Conservation (phyloP, 2,888 invertebrate species). For the Pheosia gnoma region DNA sequence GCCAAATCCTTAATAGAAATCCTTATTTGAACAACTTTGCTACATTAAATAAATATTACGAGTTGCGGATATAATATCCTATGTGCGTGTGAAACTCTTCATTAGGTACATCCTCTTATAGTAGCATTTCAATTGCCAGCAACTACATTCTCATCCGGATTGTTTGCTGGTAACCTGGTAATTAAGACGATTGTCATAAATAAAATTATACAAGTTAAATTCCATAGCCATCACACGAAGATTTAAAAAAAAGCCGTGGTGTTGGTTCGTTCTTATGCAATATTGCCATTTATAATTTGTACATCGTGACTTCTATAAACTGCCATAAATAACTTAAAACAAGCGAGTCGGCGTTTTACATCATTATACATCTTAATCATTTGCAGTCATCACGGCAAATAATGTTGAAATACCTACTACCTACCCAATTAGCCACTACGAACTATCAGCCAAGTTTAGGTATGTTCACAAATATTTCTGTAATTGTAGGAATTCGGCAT, state of each 20-base stretch:
- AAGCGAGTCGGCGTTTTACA: background rate
- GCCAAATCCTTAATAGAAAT: background rate
- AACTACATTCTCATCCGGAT: constrained; percentile 37
- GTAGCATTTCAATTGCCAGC: constrained; percentile 15
- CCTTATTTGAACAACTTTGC: background rate
- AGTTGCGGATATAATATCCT: background rate
- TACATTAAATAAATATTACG: background rate
- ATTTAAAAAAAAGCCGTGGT: too few species aligned
- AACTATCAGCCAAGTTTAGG: background rate
- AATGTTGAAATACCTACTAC: background rate
- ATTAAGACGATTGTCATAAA: constrained; percentile 32
- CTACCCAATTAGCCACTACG: background rate
- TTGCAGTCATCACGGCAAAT: background rate
- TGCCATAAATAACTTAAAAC: background rate
- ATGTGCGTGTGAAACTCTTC: constrained; percentile 5
- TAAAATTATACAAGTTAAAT: constrained; percentile 15
- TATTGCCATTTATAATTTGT: background rate
- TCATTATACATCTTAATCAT: background rate
- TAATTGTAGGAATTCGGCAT: too few species aligned
- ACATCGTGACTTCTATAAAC: background rate
- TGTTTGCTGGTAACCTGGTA: constrained; percentile 28
- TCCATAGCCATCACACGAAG: too few species aligned
- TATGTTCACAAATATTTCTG: too few species aligned
- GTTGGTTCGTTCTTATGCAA: background rate
- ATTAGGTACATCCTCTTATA: constrained; percentile 1